Evolutionary conservation across 2,797 vertebrate species (phyloP).

Genomic region (Heterohyrax brucei): DNA sequence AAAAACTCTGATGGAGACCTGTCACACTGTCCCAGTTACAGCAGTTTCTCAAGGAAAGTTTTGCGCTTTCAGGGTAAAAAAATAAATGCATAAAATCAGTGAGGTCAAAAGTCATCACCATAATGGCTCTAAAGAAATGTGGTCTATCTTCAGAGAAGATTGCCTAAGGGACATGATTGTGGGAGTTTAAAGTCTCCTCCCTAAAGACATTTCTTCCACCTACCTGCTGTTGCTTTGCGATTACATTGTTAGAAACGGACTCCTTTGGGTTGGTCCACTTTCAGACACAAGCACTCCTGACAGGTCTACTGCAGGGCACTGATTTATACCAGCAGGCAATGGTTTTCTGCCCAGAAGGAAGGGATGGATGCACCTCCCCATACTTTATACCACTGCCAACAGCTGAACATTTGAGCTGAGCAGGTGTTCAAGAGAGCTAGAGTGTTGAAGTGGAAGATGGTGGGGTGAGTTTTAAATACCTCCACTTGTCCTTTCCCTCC

Average conservation of each 20-base stretch:
- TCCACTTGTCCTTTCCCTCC: background rate
- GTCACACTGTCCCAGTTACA: background rate
- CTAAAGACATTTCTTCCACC: rapidly evolving
- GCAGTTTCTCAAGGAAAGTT: background rate
- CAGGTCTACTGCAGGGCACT: background rate
- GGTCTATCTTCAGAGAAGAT: background rate
- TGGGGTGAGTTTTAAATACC: background rate
- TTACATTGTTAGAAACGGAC: background rate
- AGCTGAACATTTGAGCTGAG: background rate
- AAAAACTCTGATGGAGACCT: background rate
- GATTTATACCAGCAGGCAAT: background rate
- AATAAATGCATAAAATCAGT: background rate
- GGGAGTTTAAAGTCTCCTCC: background rate
- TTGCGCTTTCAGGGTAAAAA: background rate
- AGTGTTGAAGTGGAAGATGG: rapidly evolving
- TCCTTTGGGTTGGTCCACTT: rapidly evolving
- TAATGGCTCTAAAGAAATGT: background rate
- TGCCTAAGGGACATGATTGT: rapidly evolving
- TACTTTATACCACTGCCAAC: background rate
- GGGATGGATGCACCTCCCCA: background rate
- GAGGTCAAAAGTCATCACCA: background rate
- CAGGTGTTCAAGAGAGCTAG: background rate
- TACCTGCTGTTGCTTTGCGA: background rate
- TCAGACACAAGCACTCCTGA: background rate
- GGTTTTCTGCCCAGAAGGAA: background rate